phyloP scores from a whole-genome alignment of 2,888 invertebrate species.

The Calliopum simillimum region DNA sequence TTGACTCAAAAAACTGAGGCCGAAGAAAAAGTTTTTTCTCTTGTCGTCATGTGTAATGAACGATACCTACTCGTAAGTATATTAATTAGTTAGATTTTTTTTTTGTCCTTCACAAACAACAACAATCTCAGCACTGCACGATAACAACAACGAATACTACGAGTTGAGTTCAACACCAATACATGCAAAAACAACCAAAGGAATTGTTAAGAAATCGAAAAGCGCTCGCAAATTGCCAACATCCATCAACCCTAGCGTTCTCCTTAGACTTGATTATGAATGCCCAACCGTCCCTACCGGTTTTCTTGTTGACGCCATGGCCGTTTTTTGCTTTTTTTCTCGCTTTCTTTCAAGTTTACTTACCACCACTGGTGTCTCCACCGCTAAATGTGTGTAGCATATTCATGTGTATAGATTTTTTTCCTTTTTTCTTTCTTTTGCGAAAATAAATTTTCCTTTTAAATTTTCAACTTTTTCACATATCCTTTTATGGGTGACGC shows the following conservation, averaged over 20 bases:
- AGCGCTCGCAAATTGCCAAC: neutral
- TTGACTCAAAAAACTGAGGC: too few species aligned
- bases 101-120: neutral
- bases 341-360: constrained; percentile 44
- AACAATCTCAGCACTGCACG: neutral
- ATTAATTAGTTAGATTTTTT: neutral
- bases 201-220: neutral
- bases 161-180: too few species aligned
- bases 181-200: too few species aligned
- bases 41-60: too few species aligned
- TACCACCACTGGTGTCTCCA: constrained; percentile 51
- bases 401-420: constrained; percentile 52
- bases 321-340: too few species aligned
- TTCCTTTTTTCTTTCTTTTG: neutral
- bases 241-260: too few species aligned
- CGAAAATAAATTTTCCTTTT: constrained; percentile 16
- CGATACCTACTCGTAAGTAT: too few species aligned
- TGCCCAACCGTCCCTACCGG: too few species aligned
- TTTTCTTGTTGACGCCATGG: too few species aligned
- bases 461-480: neutral
- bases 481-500: neutral
- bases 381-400: constrained; percentile 63
- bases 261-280: too few species aligned
- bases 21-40: too few species aligned
- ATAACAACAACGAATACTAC: neutral